These are phyloP conservation scores for Ormia ochracea DNA, from an alignment of 2,888 invertebrate species.

Conservation along the genomic window DNA sequence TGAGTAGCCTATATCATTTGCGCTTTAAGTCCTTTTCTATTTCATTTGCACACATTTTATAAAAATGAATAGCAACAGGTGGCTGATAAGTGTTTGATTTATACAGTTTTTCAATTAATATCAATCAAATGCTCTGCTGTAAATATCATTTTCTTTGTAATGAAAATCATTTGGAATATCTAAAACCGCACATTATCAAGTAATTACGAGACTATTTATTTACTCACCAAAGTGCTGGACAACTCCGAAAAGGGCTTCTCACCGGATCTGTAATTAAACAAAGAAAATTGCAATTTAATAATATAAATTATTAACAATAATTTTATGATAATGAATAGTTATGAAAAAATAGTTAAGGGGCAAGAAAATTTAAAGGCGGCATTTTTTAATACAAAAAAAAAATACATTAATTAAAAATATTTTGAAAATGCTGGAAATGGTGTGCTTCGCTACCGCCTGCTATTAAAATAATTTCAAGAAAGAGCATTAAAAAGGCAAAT, in stretches of 20 bases:
- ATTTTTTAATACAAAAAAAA: too few species aligned
- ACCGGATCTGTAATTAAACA: not conserved
- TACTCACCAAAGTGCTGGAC: not conserved
- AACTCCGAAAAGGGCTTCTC: not conserved
- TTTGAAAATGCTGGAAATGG: too few species aligned
- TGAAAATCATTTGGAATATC: conserved; percentile 24
- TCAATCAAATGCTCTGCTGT: conserved; percentile 32
- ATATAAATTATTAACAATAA: too few species aligned
- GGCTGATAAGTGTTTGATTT: conserved; percentile 16
- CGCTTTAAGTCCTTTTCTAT: not conserved
- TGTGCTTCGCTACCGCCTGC: too few species aligned
- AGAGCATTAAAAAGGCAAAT: too few species aligned
- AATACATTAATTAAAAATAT: too few species aligned
- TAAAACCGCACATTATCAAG: conserved; percentile 43
- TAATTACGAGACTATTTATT: conserved; percentile 41
- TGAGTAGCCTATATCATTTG: not conserved
- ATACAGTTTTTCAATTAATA: conserved; percentile 27
- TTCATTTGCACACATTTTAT: not conserved
- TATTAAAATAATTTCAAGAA: too few species aligned
- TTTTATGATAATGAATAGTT: too few species aligned
- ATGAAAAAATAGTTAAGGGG: too few species aligned
- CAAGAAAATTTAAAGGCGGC: too few species aligned
- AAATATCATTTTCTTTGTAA: conserved; percentile 22
- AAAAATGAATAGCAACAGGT: conserved; percentile 11
- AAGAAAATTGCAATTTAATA: too few species aligned